Base-by-base conservation (phyloP, 2,797 vertebrate genomes). In the Adrianichthys oophorus region DNA sequence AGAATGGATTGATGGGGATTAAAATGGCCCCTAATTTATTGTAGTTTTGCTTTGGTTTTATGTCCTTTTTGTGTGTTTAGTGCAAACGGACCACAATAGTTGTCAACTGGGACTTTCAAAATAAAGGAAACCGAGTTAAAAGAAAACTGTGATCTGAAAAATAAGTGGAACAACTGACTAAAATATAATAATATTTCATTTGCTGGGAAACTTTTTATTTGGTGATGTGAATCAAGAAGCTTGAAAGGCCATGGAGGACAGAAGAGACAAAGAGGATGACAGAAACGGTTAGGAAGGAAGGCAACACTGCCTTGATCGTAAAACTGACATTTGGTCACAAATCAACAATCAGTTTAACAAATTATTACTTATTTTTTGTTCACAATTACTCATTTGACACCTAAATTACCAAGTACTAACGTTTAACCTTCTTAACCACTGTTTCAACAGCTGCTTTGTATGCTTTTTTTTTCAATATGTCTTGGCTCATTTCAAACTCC, bases 181-280 rank as follows among this genome's bases (percentile, higher is more conserved):
- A 2, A 48, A 58, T 15, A 7, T 0, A 8, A 32, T 32, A 1
- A 2, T 10, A 4, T 52, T 45, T 26, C 18, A n/a, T 26, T 18
- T 7, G 3, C 17, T 16, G 5, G 7, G 6, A 2, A 49, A 32
- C 37, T 13, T 59, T 74, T 78, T 48, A 74, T 57, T 65, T 42
- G 15, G 44, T 41, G 18, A 37, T 1, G 1, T 48, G 6, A 53
- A 15, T 52, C 4, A 43, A 7, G 15, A 4, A 50, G 8, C 17
- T 40, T 1, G 13, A 2, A 53, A 41, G 26, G 21, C 15, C 24
- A 18, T 1, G 40, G 42, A 57, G 54, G 5, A 24, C 19, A 52
- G 12, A 21, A 16, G 41, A 5, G 37, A 54, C 24, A 10, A 37
- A 64, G 23, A 17, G 15, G 16, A 41, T 50, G 15, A 62, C 23